Percentiles rank a stretch among this genome's conserved stretches.
Conservation (phyloP, 2,113 vertebrate genomes). For the Corythoichthys haematopterus region DNA sequence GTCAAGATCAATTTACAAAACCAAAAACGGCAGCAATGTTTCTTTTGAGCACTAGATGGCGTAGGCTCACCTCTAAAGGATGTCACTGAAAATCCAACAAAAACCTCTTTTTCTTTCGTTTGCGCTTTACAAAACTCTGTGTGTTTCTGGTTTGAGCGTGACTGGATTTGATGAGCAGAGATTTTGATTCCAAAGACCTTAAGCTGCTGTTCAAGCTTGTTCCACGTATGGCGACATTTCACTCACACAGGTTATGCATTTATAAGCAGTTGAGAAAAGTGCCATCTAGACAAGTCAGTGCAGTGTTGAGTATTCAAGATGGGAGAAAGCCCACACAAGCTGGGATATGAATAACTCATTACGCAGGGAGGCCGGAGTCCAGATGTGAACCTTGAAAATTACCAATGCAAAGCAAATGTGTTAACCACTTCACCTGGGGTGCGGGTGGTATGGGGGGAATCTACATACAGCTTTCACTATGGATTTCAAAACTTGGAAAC, state of each 20-base stretch:
- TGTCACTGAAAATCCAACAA: neutral
- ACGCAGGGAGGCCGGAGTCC: no score
- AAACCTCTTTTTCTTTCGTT: neutral
- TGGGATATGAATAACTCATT: no score
- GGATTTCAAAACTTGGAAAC: no score
- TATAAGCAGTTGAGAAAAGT: neutral
- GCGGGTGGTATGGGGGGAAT: no score
- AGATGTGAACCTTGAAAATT: no score
- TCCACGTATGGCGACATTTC: no score
- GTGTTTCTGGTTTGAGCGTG: neutral
- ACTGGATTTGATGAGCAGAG: conserved; percentile 2
- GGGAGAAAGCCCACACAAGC: no score
- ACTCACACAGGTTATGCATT: neutral
- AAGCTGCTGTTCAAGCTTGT: neutral
- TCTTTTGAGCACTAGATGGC: conserved; percentile 59
- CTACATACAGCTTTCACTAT: no score
- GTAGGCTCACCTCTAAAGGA: conserved; percentile 22
- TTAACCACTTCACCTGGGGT: no score
- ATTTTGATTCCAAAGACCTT: neutral
- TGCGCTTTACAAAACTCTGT: neutral
- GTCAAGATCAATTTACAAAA: no score
- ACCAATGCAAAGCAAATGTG: no score
- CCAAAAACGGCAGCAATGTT: neutral
- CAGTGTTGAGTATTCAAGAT: neutral
- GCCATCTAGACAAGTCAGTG: neutral